Conservation (phyloP, 2,113 vertebrate genomes). For the Calidris pygmaea region DNA sequence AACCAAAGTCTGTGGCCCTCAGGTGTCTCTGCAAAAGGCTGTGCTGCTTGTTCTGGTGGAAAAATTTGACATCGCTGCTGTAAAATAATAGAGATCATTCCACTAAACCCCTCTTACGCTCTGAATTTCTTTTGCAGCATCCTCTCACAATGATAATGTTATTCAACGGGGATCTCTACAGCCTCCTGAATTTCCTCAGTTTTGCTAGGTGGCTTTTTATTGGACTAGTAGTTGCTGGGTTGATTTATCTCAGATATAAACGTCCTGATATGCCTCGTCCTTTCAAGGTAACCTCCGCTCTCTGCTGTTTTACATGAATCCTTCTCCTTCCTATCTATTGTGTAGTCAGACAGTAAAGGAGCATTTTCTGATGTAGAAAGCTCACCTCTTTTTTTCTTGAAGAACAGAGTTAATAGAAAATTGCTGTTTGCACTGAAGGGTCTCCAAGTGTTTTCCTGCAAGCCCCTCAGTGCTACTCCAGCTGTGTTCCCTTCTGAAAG, state of each 20-base stretch:
- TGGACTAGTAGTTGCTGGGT: conserved; percentile 88
- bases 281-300: conserved; percentile 87
- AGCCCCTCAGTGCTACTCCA: not conserved
- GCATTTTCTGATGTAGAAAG: not conserved
- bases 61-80: not conserved
- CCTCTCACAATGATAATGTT: conserved; percentile 92
- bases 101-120: not conserved
- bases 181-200: conserved; percentile 95
- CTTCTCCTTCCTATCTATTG: not conserved
- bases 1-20: not conserved
- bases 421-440: not conserved
- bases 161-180: conserved; percentile 92
- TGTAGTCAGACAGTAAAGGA: not conserved
- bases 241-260: conserved; percentile 93
- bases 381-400: not conserved
- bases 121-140: conserved; percentile 77
- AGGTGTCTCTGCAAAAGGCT: not conserved
- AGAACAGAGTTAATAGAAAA: not conserved
- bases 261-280: conserved; percentile 91
- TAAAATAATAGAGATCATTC: not conserved
- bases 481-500: not conserved
- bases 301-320: conserved; percentile 63
- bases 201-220: conserved; percentile 97
- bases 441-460: not conserved
- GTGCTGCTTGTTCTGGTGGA: not conserved